Evolutionary conservation across 2,888 invertebrate genomes (phyloP).

Genomic region (Ichneumon xanthorius): DNA sequence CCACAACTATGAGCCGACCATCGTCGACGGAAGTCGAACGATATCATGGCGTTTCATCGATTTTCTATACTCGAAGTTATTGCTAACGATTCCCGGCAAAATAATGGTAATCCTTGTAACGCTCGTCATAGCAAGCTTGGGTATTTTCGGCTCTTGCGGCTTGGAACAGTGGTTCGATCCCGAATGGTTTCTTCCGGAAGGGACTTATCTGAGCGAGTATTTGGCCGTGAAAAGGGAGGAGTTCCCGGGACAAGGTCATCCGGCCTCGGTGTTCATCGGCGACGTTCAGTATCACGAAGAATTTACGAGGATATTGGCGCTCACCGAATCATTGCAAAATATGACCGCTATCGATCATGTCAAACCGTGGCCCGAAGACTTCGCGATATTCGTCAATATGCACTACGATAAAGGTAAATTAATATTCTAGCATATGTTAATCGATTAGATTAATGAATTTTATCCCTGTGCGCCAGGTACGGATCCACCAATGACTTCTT

Average conservation of each 20-base stretch:
- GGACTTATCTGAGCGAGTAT: constrained; percentile 89
- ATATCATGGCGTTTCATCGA: constrained; percentile 87
- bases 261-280: constrained; percentile 89
- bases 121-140: constrained; percentile 87
- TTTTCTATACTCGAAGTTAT: constrained; percentile 87
- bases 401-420: constrained; percentile 86
- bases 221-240: constrained; percentile 86
- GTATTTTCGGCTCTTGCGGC: constrained; percentile 87
- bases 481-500: too few species aligned
- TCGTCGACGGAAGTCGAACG: constrained; percentile 86
- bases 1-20: constrained; percentile 86
- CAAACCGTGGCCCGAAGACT: constrained; percentile 89
- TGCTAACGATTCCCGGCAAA: constrained; percentile 90
- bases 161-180: constrained; percentile 93
- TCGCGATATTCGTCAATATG: constrained; percentile 87
- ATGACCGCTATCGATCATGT: constrained; percentile 86
- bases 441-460: too few species aligned
- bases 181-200: constrained; percentile 91
- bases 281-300: constrained; percentile 88
- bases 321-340: constrained; percentile 86
- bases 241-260: constrained; percentile 89
- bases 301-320: constrained; percentile 86
- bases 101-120: constrained; percentile 87
- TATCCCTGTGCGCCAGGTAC: too few species aligned
- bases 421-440: too few species aligned